Evolutionary conservation across 2,113 vertebrate genomes (phyloP), one percentile per base, ranked within the genome.

Genomic region (Shinisaurus crocodilurus): DNA sequence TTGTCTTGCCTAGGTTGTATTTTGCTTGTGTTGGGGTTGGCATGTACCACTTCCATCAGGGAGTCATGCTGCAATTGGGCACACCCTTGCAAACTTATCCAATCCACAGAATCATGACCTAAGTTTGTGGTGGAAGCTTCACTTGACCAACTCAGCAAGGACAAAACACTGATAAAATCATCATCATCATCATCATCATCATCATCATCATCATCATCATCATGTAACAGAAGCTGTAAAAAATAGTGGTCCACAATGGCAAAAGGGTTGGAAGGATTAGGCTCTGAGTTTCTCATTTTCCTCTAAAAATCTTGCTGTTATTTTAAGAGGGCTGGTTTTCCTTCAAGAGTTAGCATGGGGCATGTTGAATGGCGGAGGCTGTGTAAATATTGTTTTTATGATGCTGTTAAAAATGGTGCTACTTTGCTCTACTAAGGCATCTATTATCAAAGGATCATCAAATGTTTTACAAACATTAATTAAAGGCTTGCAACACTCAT

Each of bases 381-480:
- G 77, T 40, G 88, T 87, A 89, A 93, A 94, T 74, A 96, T 94
- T 91, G 80, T 91, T 65, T 91, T 89, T 86, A 91, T 84, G 16
- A 0, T 5, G 54, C n/a, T 48, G 9, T 90, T 95, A 91, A 95
- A 9, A 90, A 88, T 37, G 87, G 85, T 34, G 90, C 82, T 95
- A 91, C 92, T 93, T 90, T 95, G 94, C 94, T 95, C 95, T 95
- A 95, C 91, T 0, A 92, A 91, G 91, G 43, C 90, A 95, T 92
- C 92, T 96, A 88, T 85, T 85, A 91, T 72, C 65, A 63, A 85
- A 94, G 65, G 13, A 0, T 89, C 92, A 67, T 80, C 50, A 69
- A 74, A 48, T 91, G 48, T 88, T 88, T 88, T 85, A 91, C 67
- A 93, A 96, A 92, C 0, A 65, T 37, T 60, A 74, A 94, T 90